Percentiles rank a stretch among this genome's conserved stretches.
These are phyloP conservation scores for Zosterops lateralis DNA, from an alignment of 2,113 vertebrate genomes.

Conservation along the genomic window DNA sequence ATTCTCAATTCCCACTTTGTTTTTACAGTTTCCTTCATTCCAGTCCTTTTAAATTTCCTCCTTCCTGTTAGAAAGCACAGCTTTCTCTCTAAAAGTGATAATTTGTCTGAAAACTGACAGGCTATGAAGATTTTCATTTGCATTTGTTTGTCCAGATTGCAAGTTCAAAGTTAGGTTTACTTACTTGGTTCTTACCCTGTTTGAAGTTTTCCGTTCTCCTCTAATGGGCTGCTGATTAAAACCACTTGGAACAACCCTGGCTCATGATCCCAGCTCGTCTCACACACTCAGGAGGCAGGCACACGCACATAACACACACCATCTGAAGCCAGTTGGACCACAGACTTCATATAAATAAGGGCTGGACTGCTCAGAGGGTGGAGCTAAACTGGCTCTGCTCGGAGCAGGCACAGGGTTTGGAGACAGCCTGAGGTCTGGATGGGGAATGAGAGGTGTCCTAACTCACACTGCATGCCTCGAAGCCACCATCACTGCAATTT, in stretches of 20 bases:
- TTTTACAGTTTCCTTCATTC: slow-evolving; percentile 59
- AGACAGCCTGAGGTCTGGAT: not conserved
- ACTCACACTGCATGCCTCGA: not conserved
- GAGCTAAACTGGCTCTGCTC: slow-evolving; percentile 47
- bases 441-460: not conserved
- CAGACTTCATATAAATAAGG: slow-evolving; percentile 64
- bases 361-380: slow-evolving; percentile 70
- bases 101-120: slow-evolving; percentile 36
- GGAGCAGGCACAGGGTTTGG: not conserved
- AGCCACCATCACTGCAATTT: slow-evolving; percentile 27
- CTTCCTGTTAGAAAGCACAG: slow-evolving; percentile 56
- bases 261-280: slow-evolving; percentile 65
- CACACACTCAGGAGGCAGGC: slow-evolving; percentile 52
- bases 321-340: slow-evolving; percentile 68
- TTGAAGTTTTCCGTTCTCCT: slow-evolving; percentile 67
- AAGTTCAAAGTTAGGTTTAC: slow-evolving; percentile 77
- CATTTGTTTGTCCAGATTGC: slow-evolving; percentile 29
- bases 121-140: slow-evolving; percentile 13
- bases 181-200: slow-evolving; percentile 72
- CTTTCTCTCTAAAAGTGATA: slow-evolving; percentile 36
- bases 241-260: slow-evolving; percentile 69
- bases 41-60: slow-evolving; percentile 61
- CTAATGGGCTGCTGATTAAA: slow-evolving; percentile 73
- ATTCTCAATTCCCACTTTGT: slow-evolving; percentile 48
- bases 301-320: slow-evolving; percentile 61